A percentile compares a stretch with the other conserved stretches of the same genome.
phyloP scores from a whole-genome alignment of 2,888 invertebrate genomes.

The Nebria salina region DNA sequence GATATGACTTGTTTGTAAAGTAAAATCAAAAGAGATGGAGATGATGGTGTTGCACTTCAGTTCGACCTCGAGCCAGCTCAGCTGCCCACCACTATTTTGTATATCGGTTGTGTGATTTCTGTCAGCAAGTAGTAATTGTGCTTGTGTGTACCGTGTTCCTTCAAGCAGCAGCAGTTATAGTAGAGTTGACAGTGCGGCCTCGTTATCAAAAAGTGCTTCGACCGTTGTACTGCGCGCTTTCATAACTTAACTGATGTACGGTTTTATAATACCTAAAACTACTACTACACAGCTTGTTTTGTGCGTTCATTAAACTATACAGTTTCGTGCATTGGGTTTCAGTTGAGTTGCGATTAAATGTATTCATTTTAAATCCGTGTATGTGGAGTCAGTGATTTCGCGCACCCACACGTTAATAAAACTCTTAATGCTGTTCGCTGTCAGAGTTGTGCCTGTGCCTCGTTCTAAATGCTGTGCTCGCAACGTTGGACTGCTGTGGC shows the following conservation, averaged over 20 bases:
- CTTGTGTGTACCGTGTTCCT: not conserved
- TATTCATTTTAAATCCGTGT: not conserved
- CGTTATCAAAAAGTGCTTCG: constrained; percentile 6
- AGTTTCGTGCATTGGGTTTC: not conserved
- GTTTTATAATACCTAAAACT: not conserved
- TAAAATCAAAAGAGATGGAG: not conserved
- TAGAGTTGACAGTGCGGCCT: constrained; percentile 3
- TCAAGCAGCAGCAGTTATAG: not conserved
- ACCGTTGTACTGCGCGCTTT: no score
- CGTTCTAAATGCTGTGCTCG: constrained; percentile 39
- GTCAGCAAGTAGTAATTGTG: not conserved
- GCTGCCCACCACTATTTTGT: constrained; percentile 27
- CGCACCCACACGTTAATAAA: constrained; percentile 12
- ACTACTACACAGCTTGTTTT: not conserved
- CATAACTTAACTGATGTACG: not conserved
- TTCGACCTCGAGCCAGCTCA: constrained; percentile 19
- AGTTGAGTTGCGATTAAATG: not conserved
- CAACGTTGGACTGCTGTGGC: constrained; percentile 33
- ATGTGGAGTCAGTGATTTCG: constrained; percentile 13
- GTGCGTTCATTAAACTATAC: not conserved
- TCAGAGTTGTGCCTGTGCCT: constrained; percentile 10
- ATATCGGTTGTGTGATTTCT: constrained; percentile 25
- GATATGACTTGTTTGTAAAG: not conserved
- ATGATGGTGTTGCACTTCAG: constrained; percentile 13
- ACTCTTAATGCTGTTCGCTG: constrained; percentile 5